Percentiles rank a stretch among this genome's conserved stretches.
Conservation (phyloP, 2,113 vertebrate species). For the Indicator indicator region DNA sequence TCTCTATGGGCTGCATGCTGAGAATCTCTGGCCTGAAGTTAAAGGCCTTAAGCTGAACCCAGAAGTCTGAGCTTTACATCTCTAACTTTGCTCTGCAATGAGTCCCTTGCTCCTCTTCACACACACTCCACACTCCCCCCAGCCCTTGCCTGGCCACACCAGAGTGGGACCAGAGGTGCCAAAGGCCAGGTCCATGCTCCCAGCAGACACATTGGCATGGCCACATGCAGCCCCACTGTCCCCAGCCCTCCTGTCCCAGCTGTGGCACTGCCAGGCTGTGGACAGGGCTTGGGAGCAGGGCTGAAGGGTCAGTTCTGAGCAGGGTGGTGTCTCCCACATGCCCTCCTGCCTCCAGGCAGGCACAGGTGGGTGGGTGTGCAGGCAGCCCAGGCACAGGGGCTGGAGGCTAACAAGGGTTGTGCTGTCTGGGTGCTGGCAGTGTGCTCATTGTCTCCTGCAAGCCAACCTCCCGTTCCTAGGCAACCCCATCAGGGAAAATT, state of each 20-base stretch:
- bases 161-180: background rate
- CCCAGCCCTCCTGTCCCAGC: background rate
- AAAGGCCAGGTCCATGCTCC: accelerated
- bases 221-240: accelerated
- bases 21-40: accelerated
- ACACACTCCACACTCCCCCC: accelerated
- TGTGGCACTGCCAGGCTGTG: accelerated
- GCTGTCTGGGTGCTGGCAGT: constrained; percentile 53
- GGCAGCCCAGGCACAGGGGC: background rate
- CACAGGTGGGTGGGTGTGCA: constrained; percentile 16
- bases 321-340: background rate
- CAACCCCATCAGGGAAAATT: constrained; percentile 76
- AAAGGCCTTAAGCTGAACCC: background rate
- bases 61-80: background rate
- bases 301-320: background rate
- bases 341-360: background rate
- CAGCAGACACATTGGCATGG: background rate
- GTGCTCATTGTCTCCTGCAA: constrained; percentile 70
- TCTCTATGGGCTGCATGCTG: accelerated
- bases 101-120: background rate
- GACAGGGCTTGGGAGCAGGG: background rate
- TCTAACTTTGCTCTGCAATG: background rate
- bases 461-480: constrained; percentile 76
- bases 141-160: background rate
- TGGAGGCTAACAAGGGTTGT: constrained; percentile 8